A percentile compares a stretch with the other conserved stretches of the same genome.
Conservation (phyloP, 1,140 invertebrate species). For the Lepidurus arcticus region DNA sequence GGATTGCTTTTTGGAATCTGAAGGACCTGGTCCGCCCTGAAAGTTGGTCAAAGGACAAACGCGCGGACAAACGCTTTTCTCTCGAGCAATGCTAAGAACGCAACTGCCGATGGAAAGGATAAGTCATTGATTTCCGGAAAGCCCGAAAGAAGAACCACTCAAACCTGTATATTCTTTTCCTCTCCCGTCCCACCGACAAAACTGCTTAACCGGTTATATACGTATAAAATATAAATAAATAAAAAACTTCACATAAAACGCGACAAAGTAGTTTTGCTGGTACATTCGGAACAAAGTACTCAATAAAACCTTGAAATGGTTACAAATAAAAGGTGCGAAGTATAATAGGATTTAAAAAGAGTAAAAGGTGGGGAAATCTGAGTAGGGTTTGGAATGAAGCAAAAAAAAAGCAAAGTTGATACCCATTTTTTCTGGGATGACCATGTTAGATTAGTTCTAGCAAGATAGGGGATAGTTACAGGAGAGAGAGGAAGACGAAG, state of each 20-base stretch:
- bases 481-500: not conserved
- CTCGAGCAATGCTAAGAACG: not conserved
- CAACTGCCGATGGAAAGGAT: not conserved
- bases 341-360: no score
- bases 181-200: not conserved
- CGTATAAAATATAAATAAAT: no score
- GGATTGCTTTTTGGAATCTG: no score
- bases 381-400: no score
- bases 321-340: no score
- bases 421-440: not conserved
- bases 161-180: not conserved
- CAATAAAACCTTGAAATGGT: no score
- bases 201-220: not conserved
- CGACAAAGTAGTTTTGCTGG: no score
- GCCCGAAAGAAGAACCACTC: not conserved
- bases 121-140: not conserved
- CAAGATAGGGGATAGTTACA: not conserved
- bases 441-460: not conserved
- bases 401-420: no score
- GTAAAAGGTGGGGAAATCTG: no score
- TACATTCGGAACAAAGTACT: no score
- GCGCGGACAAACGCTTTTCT: constrained; percentile 15
- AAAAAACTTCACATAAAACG: no score
- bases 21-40: not conserved
- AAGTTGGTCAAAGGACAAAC: not conserved